Base-by-base conservation (phyloP, 2,888 invertebrate genomes). In the Drosophila histrio region DNA sequence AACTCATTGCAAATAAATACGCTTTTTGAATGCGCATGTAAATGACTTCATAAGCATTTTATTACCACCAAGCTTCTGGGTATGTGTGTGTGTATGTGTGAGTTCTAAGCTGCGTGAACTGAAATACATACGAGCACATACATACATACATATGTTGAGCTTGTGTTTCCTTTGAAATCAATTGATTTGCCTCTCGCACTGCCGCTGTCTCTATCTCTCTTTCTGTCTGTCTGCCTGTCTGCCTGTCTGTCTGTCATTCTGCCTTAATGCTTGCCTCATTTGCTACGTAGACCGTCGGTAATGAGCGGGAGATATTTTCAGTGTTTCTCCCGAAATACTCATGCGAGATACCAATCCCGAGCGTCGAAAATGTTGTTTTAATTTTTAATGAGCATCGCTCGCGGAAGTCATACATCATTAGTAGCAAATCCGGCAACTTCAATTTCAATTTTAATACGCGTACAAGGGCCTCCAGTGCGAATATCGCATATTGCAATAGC, bases 41-140 rank as follows among this genome's bases (percentile, higher is more conserved):
- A 87, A 87, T 87, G 89, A 88, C 83, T 85, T 87, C 87, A 87
- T 88, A 86, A 87, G 86, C 85, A 88, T 87, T 88, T 88, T 85
- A 88, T 88, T 87, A 87, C 85, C 64, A 73, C 83, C 77, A 70
- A 86, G 67, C 64, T 52, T 43, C 57, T 47, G 19, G 28, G 26
- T 38, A 19, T 11, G 17, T 32, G 6, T 19, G 21, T 15, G 21
- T 47, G 13, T 52, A 11, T 32, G 9, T 59, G 24, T 32, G 21
- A 15, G 57, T 19, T 36, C 56, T 49, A 41, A 75, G 59, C 58
- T 39, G 38, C 47, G 50, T 58, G 50, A 41, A 56, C 47, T 30
- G n/a, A 19, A 13, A 53, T 5, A 26, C 36, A 22, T n/a, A 52
- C 30, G 21, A 11, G 6, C 26, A 6, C 15, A n/a, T n/a, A 21